A percentile compares a stretch with the other conserved stretches of the same genome.
These are phyloP conservation scores for Onthophagus sagittarius DNA, from an alignment of 2,888 invertebrate genomes.

Conservation along the genomic window DNA sequence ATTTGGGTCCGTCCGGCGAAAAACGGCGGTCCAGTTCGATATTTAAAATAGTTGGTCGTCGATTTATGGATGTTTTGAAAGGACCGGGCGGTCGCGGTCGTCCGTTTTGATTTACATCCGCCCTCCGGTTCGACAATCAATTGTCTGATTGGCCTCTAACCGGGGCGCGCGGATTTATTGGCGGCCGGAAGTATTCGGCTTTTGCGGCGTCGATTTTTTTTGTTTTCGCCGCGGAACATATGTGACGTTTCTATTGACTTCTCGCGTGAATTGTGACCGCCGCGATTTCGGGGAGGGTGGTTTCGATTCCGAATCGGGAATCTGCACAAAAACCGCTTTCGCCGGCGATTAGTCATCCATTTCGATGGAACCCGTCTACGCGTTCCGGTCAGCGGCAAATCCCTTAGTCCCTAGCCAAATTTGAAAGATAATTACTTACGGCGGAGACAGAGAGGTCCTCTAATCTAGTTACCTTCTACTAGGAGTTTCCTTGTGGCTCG, in stretches of 20 bases:
- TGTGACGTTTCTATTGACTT: slow-evolving; percentile 14
- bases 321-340: background rate
- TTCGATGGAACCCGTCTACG: background rate
- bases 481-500: background rate
- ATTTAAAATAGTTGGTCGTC: slow-evolving; percentile 6
- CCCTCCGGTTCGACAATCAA: slow-evolving; percentile 11
- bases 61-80: slow-evolving; percentile 14
- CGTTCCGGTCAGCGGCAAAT: slow-evolving; percentile 35
- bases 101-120: slow-evolving; percentile 7
- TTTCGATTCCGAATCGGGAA: background rate
- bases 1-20: background rate
- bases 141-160: slow-evolving; percentile 10
- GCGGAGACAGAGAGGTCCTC: background rate
- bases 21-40: background rate
- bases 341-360: background rate
- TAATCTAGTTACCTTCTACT: slow-evolving; percentile 12
- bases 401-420: slow-evolving; percentile 47
- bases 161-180: slow-evolving; percentile 4
- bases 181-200: slow-evolving; percentile 5
- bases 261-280: slow-evolving; percentile 8
- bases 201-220: slow-evolving; percentile 1
- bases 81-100: slow-evolving; percentile 3
- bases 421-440: slow-evolving; percentile 46
- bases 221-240: slow-evolving; percentile 10
- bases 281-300: background rate